Percentiles rank a stretch among this genome's conserved stretches.
phyloP scores from a whole-genome alignment of 2,113 vertebrate species.

The Astur gentilis region DNA sequence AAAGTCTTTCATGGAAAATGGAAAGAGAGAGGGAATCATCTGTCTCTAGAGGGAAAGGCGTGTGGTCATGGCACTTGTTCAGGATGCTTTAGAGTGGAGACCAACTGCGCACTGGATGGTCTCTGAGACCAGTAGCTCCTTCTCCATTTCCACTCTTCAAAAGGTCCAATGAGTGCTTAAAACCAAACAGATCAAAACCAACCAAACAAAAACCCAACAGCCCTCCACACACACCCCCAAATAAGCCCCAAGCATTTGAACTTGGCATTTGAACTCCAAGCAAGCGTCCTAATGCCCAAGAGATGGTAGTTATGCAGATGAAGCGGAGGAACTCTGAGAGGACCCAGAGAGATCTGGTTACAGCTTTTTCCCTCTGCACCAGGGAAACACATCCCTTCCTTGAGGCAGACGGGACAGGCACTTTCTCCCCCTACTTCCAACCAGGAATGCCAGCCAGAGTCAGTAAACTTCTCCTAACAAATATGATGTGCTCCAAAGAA shows the following conservation, averaged over 20 bases:
- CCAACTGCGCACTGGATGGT: background rate
- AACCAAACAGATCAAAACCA: background rate
- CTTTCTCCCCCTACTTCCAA: background rate
- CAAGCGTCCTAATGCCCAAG: rapidly evolving
- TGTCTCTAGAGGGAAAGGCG: background rate
- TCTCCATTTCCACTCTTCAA: background rate
- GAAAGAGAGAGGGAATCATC: background rate
- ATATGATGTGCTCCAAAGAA: background rate
- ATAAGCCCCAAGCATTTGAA: background rate
- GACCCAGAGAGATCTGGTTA: background rate
- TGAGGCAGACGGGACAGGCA: background rate
- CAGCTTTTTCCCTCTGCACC: background rate
- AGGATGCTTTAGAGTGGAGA: background rate
- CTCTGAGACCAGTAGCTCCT: background rate
- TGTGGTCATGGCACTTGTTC: background rate
- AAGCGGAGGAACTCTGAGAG: background rate
- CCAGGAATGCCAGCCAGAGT: background rate
- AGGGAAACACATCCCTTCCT: background rate
- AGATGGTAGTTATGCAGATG: background rate
- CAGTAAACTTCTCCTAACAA: background rate
- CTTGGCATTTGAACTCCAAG: background rate
- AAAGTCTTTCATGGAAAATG: background rate
- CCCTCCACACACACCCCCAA: background rate
- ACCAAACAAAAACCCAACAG: background rate
- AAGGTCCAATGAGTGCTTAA: background rate